Conservation (phyloP, 2,888 invertebrate genomes). For the Phoenoteleia sp. region DNA sequence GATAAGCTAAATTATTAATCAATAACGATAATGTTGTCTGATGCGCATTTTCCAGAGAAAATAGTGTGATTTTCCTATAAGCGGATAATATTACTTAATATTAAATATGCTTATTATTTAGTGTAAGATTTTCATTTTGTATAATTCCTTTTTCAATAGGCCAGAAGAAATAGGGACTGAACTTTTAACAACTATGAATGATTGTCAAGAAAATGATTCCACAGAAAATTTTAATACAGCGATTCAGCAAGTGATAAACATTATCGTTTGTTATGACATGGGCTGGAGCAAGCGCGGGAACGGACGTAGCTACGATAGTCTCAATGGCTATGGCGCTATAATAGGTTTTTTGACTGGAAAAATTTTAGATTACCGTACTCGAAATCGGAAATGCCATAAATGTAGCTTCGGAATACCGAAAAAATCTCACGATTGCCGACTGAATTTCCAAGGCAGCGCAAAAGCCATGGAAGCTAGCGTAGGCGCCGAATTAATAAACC, state of each 20-base stretch:
- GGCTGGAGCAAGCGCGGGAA: conserved; percentile 5
- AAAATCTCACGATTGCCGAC: conserved; percentile 60
- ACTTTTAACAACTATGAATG: too few relatives aligned
- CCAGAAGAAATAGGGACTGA: too few relatives aligned
- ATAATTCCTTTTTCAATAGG: too few relatives aligned
- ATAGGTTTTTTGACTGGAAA: conserved; percentile 39
- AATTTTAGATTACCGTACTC: conserved; percentile 46
- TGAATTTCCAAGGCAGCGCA: conserved; percentile 74
- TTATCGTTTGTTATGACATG: conserved; percentile 2
- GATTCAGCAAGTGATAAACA: background rate
- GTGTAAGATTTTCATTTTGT: too few relatives aligned
- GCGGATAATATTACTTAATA: too few relatives aligned
- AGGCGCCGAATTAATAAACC: conserved; percentile 68
- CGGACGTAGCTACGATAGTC: background rate
- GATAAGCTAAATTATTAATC: too few relatives aligned
- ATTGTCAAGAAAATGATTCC: too few relatives aligned
- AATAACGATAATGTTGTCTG: too few relatives aligned
- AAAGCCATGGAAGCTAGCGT: conserved; percentile 72
- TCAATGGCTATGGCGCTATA: conserved; percentile 19
- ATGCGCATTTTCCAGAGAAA: too few relatives aligned
- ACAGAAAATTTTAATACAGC: too few relatives aligned
- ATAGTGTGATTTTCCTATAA: too few relatives aligned
- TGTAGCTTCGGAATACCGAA: conserved; percentile 26
- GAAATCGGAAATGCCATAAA: conserved; percentile 48
- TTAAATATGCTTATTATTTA: too few relatives aligned